Percentiles rank a stretch among this genome's conserved stretches.
These are phyloP conservation scores for Epistrophella euchroma DNA, from an alignment of 2,888 invertebrate genomes.

Conservation along the genomic window DNA sequence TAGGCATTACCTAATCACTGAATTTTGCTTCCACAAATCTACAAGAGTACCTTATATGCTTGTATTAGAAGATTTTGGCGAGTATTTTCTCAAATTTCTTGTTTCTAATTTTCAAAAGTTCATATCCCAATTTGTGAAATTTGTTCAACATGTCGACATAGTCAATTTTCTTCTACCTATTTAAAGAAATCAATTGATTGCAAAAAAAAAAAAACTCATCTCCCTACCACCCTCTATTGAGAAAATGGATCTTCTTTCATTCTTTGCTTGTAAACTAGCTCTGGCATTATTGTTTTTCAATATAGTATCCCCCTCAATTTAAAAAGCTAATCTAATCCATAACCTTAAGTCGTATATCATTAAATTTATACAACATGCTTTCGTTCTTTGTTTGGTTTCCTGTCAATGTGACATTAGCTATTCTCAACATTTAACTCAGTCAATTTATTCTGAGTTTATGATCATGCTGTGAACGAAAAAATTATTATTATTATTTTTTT, in stretches of 20 bases:
- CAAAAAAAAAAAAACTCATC: neutral
- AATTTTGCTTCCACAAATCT: no score
- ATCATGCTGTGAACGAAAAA: neutral
- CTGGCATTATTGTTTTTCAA: neutral
- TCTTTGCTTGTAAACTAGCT: neutral
- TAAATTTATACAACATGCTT: neutral
- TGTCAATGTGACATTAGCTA: constrained; percentile 2
- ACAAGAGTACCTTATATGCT: no score
- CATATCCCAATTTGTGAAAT: no score
- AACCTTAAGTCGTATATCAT: neutral
- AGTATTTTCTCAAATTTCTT: no score
- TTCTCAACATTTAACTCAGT: neutral
- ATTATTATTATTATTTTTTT: neutral
- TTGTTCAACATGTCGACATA: no score
- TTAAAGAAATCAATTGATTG: no score
- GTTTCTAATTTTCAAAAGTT: no score
- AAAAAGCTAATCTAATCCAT: neutral
- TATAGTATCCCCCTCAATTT: neutral
- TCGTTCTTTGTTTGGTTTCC: neutral
- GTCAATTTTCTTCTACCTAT: neutral
- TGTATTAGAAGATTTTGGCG: no score
- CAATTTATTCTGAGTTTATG: constrained; percentile 10
- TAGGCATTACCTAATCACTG: no score
- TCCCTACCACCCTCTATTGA: neutral
- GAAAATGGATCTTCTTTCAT: neutral